These are phyloP conservation scores for Ceratosolen fusciceps DNA, from an alignment of 1,140 invertebrate genomes.

Conservation along the genomic window DNA sequence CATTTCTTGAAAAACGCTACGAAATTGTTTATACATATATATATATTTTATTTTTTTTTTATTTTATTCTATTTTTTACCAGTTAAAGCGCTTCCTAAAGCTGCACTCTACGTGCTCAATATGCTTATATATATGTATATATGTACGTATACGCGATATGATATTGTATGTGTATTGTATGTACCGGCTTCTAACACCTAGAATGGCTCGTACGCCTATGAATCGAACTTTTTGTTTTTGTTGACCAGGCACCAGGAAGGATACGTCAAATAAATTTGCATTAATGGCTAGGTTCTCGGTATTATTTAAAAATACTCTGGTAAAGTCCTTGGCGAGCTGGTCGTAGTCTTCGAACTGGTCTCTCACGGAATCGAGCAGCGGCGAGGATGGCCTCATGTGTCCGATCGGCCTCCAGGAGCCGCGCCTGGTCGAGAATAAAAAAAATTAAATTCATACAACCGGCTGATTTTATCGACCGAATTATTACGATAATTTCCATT, in stretches of 20 bases:
- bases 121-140: too few relatives aligned
- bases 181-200: conserved; percentile 90
- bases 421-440: too few relatives aligned
- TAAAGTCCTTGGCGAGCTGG: conserved; percentile 93
- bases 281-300: conserved; percentile 80
- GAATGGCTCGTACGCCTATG: conserved; percentile 90
- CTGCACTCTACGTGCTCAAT: too few relatives aligned
- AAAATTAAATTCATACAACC: too few relatives aligned
- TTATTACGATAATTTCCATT: too few relatives aligned
- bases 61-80: too few relatives aligned
- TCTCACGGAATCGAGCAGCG: conserved; percentile 90
- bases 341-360: conserved; percentile 96
- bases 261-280: conserved; percentile 89
- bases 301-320: conserved; percentile 87
- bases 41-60: too few relatives aligned
- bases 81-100: too few relatives aligned
- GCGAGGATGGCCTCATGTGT: conserved; percentile 93
- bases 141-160: too few relatives aligned
- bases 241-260: conserved; percentile 88
- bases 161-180: too few relatives aligned
- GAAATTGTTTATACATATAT: conserved; percentile 32
- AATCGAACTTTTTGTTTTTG: conserved; percentile 91
- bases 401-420: conserved; percentile 95
- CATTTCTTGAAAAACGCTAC: conserved; percentile 91
- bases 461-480: too few relatives aligned